These are phyloP conservation scores for Macquaria australasica DNA, from an alignment of 2,113 vertebrate genomes.

Conservation along the genomic window DNA sequence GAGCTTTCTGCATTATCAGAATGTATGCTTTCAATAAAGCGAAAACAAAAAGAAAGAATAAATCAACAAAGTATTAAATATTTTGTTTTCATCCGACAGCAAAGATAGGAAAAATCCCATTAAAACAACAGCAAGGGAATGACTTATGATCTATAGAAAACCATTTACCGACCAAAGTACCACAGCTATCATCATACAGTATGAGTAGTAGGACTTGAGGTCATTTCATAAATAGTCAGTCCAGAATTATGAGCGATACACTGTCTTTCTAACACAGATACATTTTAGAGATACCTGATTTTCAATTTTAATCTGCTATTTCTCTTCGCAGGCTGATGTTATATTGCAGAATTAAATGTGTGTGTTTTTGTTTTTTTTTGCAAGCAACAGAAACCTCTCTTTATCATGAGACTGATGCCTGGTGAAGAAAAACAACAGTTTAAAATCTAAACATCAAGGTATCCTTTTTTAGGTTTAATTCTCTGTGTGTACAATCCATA, in stretches of 20 bases:
- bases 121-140: slow-evolving; percentile 32
- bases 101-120: slow-evolving; percentile 20
- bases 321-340: slow-evolving; percentile 21
- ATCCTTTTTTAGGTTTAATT: slow-evolving; percentile 11
- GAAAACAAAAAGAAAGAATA: neutral
- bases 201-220: slow-evolving; percentile 6
- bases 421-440: slow-evolving; percentile 48
- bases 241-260: slow-evolving; percentile 2
- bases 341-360: neutral
- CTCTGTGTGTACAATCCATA: slow-evolving; percentile 10
- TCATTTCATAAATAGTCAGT: neutral
- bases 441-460: slow-evolving; percentile 10
- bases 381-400: neutral
- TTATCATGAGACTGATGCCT: neutral
- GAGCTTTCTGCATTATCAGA: neutral
- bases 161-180: slow-evolving; percentile 37
- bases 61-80: neutral
- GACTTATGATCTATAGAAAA: slow-evolving; percentile 28
- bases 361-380: too few relatives aligned
- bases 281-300: neutral
- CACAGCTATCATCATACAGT: slow-evolving; percentile 15
- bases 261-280: neutral
- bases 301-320: slow-evolving; percentile 9
- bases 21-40: neutral
- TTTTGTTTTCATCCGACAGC: slow-evolving; percentile 66